Evolutionary conservation across 2,888 invertebrate species (phyloP).

Genomic region (Drosophila incognita): DNA sequence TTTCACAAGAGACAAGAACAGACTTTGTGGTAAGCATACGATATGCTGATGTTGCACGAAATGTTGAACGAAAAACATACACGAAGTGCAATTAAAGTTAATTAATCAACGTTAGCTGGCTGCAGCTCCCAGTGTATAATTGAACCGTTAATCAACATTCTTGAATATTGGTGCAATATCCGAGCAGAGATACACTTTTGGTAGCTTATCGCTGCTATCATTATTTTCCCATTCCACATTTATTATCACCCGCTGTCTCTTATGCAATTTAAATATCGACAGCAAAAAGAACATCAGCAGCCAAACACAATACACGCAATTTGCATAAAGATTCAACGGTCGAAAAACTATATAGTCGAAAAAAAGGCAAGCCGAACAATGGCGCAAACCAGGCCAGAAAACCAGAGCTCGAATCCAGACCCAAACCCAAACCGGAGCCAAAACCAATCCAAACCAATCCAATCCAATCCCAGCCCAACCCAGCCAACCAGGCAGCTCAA

Average conservation of each 20-base stretch:
- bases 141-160: slow-evolving; percentile 20
- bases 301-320: slow-evolving; percentile 60
- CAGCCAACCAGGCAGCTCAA: slow-evolving; percentile 3
- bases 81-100: not conserved
- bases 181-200: slow-evolving; percentile 87
- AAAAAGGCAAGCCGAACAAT: slow-evolving; percentile 7
- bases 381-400: slow-evolving; percentile 14
- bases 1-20: not conserved
- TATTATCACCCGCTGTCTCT: slow-evolving; percentile 52
- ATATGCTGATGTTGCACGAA: not conserved
- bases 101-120: slow-evolving; percentile 4
- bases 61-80: not conserved
- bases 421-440: not conserved
- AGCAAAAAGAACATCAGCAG: slow-evolving; percentile 23
- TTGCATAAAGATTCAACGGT: slow-evolving; percentile 68
- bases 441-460: slow-evolving; percentile 5
- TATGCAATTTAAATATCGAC: slow-evolving; percentile 70
- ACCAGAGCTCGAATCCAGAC: not conserved
- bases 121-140: slow-evolving; percentile 4
- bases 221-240: slow-evolving; percentile 55
- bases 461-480: slow-evolving; percentile 1
- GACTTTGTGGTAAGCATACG: not conserved
- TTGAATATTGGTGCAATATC: slow-evolving; percentile 86
- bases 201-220: slow-evolving; percentile 58
- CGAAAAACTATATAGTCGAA: slow-evolving; percentile 26